Percentiles rank a stretch among this genome's conserved stretches.
Evolutionary conservation across 2,113 vertebrate species (phyloP).

Genomic region (Prunella fulvescens): DNA sequence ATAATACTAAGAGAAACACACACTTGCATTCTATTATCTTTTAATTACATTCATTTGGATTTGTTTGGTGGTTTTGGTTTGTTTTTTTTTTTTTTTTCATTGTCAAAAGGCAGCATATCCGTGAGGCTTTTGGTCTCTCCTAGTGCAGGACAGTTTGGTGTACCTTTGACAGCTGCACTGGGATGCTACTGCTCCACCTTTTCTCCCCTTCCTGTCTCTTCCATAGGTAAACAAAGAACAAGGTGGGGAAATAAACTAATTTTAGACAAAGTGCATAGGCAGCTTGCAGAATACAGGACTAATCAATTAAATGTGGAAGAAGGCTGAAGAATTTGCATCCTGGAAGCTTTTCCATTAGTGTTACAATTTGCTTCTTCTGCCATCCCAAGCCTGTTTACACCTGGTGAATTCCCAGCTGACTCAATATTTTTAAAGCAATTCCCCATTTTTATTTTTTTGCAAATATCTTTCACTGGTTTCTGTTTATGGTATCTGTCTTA

Average conservation of each 20-base stretch:
- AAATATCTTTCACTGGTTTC: not conserved
- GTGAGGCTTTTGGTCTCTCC: not conserved
- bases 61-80: not conserved
- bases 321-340: not conserved
- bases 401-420: not conserved
- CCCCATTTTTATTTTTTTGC: not conserved
- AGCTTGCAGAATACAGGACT: not conserved
- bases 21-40: not conserved
- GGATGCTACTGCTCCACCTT: not conserved
- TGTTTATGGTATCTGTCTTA: not conserved
- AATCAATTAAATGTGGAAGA: not conserved
- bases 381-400: not conserved
- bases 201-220: not conserved
- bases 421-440: not conserved
- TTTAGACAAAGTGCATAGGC: not conserved
- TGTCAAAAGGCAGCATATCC: not conserved
- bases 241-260: not conserved
- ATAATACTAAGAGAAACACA: not conserved
- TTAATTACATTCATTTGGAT: not conserved
- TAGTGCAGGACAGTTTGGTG: not conserved
- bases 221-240: not conserved
- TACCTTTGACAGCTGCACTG: not conserved
- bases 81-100: not conserved
- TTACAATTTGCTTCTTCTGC: not conserved
- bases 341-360: not conserved